Percentiles rank a stretch among this genome's conserved stretches.
Evolutionary conservation across 2,797 vertebrate species (phyloP).

Genomic region (Trachops cirrhosus): DNA sequence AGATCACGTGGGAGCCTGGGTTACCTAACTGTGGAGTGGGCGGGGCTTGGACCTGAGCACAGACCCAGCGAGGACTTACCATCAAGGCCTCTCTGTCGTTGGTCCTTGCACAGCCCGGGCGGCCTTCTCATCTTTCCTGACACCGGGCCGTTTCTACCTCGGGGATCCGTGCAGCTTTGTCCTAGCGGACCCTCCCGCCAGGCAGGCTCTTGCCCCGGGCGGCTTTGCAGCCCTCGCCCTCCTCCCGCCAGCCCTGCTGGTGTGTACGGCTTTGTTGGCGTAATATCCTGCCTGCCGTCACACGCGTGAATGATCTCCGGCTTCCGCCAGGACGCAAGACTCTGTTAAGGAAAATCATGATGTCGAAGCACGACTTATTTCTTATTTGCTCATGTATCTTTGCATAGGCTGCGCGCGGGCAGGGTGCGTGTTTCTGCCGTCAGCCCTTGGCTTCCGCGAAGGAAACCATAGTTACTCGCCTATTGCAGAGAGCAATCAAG

Average conservation of each 20-base stretch:
- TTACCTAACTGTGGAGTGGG: not conserved
- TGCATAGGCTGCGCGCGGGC: not conserved
- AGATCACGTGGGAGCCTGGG: not conserved
- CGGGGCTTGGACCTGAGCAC: not conserved
- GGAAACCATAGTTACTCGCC: not conserved
- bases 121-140: not conserved
- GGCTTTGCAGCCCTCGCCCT: not conserved
- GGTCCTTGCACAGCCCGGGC: too few species aligned
- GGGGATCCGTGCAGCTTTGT: not conserved
- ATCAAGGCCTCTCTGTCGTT: not conserved
- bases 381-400: not conserved
- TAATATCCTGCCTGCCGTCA: not conserved
- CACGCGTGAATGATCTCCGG: not conserved
- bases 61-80: not conserved
- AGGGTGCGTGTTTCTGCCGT: not conserved
- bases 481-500: not conserved
- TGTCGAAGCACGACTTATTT: not conserved
- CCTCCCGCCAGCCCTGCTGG: not conserved
- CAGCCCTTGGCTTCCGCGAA: not conserved
- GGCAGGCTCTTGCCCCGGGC: not conserved
- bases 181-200: too few species aligned
- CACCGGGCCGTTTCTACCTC: not conserved
- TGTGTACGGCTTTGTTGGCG: fast-evolving
- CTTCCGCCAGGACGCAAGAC: not conserved
- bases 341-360: not conserved